phyloP scores from a whole-genome alignment of 2,113 vertebrate species.

The Tragelaphus scriptus region DNA sequence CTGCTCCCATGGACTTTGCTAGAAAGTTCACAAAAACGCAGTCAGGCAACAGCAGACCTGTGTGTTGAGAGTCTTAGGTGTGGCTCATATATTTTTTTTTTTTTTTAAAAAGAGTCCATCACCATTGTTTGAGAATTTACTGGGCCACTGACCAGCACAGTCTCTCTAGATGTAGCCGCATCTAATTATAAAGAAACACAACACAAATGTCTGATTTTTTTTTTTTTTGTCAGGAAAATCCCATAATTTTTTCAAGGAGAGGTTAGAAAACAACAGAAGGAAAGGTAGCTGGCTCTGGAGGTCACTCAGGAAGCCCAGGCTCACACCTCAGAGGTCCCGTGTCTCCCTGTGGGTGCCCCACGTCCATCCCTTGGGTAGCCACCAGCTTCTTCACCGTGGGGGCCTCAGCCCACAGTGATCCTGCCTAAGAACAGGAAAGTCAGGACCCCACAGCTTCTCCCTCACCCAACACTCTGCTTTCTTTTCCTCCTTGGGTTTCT shows the following conservation, averaged over 20 bases:
- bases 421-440: too few species aligned
- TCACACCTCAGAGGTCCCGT: background rate
- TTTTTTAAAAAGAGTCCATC: background rate
- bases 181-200: background rate
- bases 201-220: background rate
- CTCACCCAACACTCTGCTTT: fast-evolving
- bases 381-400: fast-evolving
- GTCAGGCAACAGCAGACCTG: fast-evolving
- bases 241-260: background rate
- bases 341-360: too few species aligned
- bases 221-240: background rate
- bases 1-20: background rate
- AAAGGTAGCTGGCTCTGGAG: fast-evolving
- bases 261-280: background rate
- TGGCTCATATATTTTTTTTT: background rate
- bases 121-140: background rate
- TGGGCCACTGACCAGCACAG: background rate
- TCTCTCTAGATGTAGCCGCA: too few species aligned
- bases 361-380: background rate
- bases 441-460: background rate
- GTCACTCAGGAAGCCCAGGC: background rate
- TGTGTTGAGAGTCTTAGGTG: too few species aligned
- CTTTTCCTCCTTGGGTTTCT: fast-evolving
- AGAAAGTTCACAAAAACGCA: background rate
- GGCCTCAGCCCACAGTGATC: fast-evolving